Conservation (phyloP, 2,113 vertebrate genomes). For the Circaetus gallicus region DNA sequence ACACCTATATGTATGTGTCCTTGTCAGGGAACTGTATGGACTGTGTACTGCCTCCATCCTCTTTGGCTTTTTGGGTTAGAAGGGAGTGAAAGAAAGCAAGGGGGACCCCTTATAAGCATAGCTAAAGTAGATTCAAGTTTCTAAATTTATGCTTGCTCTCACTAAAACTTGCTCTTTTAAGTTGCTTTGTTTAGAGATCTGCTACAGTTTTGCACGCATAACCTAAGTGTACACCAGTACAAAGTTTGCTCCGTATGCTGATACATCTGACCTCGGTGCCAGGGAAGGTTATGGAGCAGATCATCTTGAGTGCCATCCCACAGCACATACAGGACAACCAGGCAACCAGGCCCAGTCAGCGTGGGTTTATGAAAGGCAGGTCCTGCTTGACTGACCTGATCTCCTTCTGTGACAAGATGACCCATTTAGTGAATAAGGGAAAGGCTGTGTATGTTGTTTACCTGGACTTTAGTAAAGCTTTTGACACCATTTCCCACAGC, state of each 20-base stretch:
- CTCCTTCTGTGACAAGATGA: not conserved
- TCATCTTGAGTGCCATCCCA: not conserved
- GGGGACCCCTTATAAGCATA: fast-evolving
- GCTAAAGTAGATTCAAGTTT: not conserved
- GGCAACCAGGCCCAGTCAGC: not conserved
- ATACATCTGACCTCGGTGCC: not conserved
- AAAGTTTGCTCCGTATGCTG: not conserved
- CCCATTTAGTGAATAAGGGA: not conserved
- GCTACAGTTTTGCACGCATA: not conserved
- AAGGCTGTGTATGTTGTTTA: not conserved
- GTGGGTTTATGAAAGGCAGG: not conserved
- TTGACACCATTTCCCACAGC: too few relatives aligned
- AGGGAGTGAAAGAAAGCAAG: not conserved
- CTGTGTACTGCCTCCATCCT: not conserved
- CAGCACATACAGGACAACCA: not conserved
- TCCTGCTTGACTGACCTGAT: not conserved
- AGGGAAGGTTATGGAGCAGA: not conserved
- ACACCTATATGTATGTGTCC: not conserved
- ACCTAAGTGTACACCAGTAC: not conserved
- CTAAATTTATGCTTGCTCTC: not conserved
- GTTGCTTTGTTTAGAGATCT: not conserved
- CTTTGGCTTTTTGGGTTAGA: not conserved
- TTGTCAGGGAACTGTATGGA: not conserved
- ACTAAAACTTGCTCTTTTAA: not conserved
- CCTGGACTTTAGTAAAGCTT: not conserved